Base-by-base conservation (phyloP, 53 echinoderm and acorn worm genomes). In the Pentamera pediparva region DNA sequence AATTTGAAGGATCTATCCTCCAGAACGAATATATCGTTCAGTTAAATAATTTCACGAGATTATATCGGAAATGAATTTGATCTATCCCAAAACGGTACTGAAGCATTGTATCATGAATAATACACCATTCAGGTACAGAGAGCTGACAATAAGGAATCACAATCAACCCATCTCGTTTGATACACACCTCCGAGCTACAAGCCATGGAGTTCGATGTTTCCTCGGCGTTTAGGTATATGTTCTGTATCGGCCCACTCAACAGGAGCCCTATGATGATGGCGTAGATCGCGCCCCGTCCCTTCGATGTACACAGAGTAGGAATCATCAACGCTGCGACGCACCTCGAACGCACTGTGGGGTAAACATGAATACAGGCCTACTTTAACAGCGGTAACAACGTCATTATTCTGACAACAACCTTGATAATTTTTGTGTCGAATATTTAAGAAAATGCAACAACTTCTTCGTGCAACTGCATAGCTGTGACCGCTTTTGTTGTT, bases 191-290 rank as follows among this genome's bases (percentile, higher is more conserved):
- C 17, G 94, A 87, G 56, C 89, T 90, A 47, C 94, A 94, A 55
- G 84, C 85, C 94, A 93, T 89, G 5, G 94, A 90, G 27, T 83
- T 74, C 1, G 94, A 78, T 2, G 86, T 87, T 36, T 76, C 90
- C 29, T 94, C 89, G 8, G 87, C 82, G 40, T 94, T 94, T 31
- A 55, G 47, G 75, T 87, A 94, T 52, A 94, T 85, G 62, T 94
- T 94, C 22, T 89, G 86, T 61, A 94, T 82, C 1, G 94, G 94
- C 54, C 94, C 89, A 27, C 75, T 82, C 4, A 94, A 82, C 27
- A 94, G 82, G 17, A 94, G 65, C 0, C 87, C 75, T 2, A 90
- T 71, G 32, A 90, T 85, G 45, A 94, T 64, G 17, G 94, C 87
- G 32, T 90, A 76, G 54, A 94, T 78, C 0, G 94, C 94, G 41